Evolutionary conservation across 2,113 vertebrate genomes (phyloP), one percentile per base, ranked within the genome.

Genomic region (Thymallus thymallus): DNA sequence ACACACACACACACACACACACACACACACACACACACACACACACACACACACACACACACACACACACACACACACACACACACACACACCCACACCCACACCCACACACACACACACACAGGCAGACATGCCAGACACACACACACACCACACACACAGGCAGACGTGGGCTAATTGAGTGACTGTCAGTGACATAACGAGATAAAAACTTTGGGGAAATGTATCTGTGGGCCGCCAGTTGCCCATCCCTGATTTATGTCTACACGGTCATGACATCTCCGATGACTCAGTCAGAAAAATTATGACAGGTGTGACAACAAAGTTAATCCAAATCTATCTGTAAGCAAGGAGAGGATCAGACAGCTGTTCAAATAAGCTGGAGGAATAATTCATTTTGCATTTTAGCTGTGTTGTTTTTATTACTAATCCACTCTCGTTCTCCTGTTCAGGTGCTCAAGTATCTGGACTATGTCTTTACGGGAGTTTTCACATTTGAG

Each of bases 401-500:
- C 30, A 55, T 12, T n/a, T n/a, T 3, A 7, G 3, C 4, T 0
- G 12, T 80, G 69, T 60, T 26, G 9, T 46, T 13, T 14, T 24
- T 30, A 4, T 12, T 26, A 24, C 24, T 60, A 24, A 41, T 69
- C 10, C 10, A 23, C 26, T 6, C 26, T 6, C 23, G 5, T 23
- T 78, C 12, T 69, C 16, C 81, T 68, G 66, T 83, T 7, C 74
- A 99, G 97, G 96, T 94, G 78, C 93, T 99, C 72, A 98, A 97
- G 79, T 99, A 98, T 88, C 90, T 99, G 94, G 97, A 99, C 90
- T 99, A 99, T 60, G 95, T 95, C 68, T 99, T 99, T 74, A 99
- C 97, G 0, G 97, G 97, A 0, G 97, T 99, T 82, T 99, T 99
- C 84, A 99, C 97, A 23, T 99, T 99, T 76, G 97, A 99, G 92